phyloP scores from a whole-genome alignment of 2,797 vertebrate species.

The Gephyroberyx darwinii region DNA sequence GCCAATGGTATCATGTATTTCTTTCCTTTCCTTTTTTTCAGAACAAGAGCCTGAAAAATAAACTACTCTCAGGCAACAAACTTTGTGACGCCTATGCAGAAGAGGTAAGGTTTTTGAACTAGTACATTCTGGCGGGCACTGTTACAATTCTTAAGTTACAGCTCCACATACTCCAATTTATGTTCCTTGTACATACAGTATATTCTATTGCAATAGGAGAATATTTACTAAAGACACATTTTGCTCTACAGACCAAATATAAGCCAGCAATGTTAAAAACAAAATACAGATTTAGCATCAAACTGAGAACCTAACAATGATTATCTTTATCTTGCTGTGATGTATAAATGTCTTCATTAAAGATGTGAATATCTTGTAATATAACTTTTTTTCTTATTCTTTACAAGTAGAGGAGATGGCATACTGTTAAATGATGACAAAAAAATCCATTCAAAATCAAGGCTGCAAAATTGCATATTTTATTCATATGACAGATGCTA shows the following conservation, averaged over 20 bases:
- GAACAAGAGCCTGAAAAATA: conserved; percentile 99
- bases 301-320: not conserved
- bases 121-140: conserved; percentile 9
- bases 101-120: conserved; percentile 85
- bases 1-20: conserved; percentile 29
- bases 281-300: not conserved
- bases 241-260: conserved; percentile 2
- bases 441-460: too few relatives aligned
- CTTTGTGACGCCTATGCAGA: conserved; percentile 95
- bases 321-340: conserved; percentile 1
- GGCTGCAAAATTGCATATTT: too few relatives aligned
- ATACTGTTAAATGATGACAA: too few relatives aligned
- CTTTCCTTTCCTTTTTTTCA: conserved; percentile 68
- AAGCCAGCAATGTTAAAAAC: conserved; percentile 12
- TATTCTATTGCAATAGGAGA: not conserved
- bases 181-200: conserved; percentile 26
- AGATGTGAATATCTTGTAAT: too few relatives aligned
- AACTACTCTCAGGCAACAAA: conserved; percentile 95
- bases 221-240: too few relatives aligned
- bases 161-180: not conserved
- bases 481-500: too few relatives aligned
- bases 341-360: not conserved
- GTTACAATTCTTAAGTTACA: conserved; percentile 21
- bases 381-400: too few relatives aligned
- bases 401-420: too few relatives aligned